Percentiles rank a stretch among this genome's conserved stretches.
Evolutionary conservation across 2,888 invertebrate species (phyloP).

Genomic region (Pycnomerus fuliginosus): DNA sequence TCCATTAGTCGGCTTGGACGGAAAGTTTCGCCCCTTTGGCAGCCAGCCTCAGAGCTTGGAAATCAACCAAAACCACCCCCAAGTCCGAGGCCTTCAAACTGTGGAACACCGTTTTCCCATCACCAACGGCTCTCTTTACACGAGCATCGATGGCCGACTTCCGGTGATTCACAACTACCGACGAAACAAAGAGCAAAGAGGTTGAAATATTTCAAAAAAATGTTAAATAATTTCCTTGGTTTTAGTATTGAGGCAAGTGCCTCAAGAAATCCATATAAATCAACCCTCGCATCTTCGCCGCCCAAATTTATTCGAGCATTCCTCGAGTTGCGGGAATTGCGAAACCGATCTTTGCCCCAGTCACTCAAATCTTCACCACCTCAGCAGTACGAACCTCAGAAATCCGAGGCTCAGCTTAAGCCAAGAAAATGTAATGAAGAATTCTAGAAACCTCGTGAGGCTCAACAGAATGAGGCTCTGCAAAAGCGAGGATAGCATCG

Average conservation of each 20-base stretch:
- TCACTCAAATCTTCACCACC: slow-evolving; percentile 42
- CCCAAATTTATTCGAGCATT: slow-evolving; percentile 26
- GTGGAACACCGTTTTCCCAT: slow-evolving; percentile 60
- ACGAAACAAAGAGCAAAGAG: slow-evolving; percentile 46
- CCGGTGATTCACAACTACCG: slow-evolving; percentile 57
- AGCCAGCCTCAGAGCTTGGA: slow-evolving; percentile 50
- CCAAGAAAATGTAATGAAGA: slow-evolving; percentile 32
- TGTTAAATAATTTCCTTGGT: not conserved
- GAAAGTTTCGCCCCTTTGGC: slow-evolving; percentile 60
- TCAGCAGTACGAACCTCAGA: slow-evolving; percentile 38
- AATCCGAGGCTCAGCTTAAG: slow-evolving; percentile 25
- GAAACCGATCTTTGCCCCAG: slow-evolving; percentile 40
- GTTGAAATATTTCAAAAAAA: slow-evolving; percentile 24
- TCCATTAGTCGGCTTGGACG: slow-evolving; percentile 54
- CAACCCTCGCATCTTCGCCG: slow-evolving; percentile 39
- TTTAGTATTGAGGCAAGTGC: slow-evolving; percentile 1
- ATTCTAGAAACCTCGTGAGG: slow-evolving; percentile 37
- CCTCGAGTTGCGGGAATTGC: slow-evolving; percentile 37
- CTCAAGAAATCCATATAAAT: slow-evolving; percentile 44
- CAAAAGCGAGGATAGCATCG: slow-evolving; percentile 46
- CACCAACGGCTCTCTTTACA: slow-evolving; percentile 60
- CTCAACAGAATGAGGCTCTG: slow-evolving; percentile 43
- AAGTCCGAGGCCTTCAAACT: slow-evolving; percentile 49
- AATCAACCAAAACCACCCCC: slow-evolving; percentile 42
- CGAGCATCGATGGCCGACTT: slow-evolving; percentile 55